These are phyloP conservation scores for Cirrhinus mrigala DNA, from an alignment of 2,797 vertebrate species.

Conservation along the genomic window DNA sequence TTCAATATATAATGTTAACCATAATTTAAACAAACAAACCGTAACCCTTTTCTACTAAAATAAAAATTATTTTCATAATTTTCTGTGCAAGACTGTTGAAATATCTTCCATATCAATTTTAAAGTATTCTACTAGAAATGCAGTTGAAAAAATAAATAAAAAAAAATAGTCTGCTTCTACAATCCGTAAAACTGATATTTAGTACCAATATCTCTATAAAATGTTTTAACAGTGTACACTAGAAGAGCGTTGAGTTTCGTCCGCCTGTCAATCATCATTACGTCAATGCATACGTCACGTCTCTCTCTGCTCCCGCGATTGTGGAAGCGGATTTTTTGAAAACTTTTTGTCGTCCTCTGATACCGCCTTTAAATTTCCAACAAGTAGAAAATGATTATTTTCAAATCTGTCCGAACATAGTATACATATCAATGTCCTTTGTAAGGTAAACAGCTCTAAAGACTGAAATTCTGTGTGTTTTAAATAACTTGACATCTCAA, in stretches of 20 bases:
- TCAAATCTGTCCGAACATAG: too few species aligned
- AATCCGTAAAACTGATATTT: not conserved
- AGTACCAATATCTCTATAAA: not conserved
- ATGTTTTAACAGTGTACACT: not conserved
- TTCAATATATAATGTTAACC: too few species aligned
- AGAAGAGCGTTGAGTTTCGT: not conserved
- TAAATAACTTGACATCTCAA: not conserved
- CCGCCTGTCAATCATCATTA: constrained; percentile 8
- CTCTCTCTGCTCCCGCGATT: not conserved
- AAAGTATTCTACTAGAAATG: not conserved
- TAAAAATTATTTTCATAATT: not conserved
- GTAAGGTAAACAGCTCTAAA: not conserved
- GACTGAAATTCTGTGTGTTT: not conserved
- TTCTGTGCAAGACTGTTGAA: not conserved
- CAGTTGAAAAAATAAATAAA: not conserved
- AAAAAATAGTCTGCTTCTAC: not conserved
- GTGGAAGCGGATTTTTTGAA: not conserved
- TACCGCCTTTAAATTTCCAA: not conserved
- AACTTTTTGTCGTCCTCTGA: not conserved
- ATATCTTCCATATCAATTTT: not conserved
- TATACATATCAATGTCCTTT: not conserved
- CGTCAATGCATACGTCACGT: not conserved
- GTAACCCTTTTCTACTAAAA: not conserved
- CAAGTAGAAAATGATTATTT: not conserved
- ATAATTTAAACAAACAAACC: too few species aligned